A percentile compares a stretch with the other conserved stretches of the same genome.
phyloP scores from a whole-genome alignment of 2,888 invertebrate genomes.

The Leucophora obtusa region DNA sequence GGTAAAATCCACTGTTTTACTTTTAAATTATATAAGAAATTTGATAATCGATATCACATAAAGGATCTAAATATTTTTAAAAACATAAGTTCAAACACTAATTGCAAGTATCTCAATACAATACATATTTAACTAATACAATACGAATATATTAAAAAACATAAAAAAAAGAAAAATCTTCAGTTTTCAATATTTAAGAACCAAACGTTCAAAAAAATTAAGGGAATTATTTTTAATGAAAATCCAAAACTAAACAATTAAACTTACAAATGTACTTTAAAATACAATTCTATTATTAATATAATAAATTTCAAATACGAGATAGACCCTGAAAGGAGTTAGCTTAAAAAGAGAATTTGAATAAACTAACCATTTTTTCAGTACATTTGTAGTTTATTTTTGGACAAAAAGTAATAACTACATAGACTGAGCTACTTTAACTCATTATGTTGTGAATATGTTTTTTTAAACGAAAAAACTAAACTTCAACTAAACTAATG shows the following conservation, averaged over 20 bases:
- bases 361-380: background rate
- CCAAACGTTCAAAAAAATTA: conserved; percentile 22
- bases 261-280: conserved; percentile 16
- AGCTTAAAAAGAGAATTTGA: too few species aligned
- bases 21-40: conserved; percentile 67
- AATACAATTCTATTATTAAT: background rate
- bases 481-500: conserved; percentile 14
- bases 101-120: conserved; percentile 7
- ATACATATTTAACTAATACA: conserved; percentile 27
- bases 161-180: conserved; percentile 1
- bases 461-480: background rate
- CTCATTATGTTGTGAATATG: conserved; percentile 1
- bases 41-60: conserved; percentile 18
- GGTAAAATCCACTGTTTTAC: conserved; percentile 79
- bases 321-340: too few species aligned
- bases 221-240: conserved; percentile 7
- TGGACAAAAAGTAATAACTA: conserved; percentile 9
- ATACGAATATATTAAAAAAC: conserved; percentile 16
- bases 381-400: conserved; percentile 13
- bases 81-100: conserved; percentile 44
- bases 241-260: conserved; percentile 14
- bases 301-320: too few species aligned
- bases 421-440: conserved; percentile 38
- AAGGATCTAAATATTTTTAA: conserved; percentile 42
- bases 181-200: background rate